Evolutionary conservation across 2,797 vertebrate species (phyloP).

Genomic region (Clarias pachynema): DNA sequence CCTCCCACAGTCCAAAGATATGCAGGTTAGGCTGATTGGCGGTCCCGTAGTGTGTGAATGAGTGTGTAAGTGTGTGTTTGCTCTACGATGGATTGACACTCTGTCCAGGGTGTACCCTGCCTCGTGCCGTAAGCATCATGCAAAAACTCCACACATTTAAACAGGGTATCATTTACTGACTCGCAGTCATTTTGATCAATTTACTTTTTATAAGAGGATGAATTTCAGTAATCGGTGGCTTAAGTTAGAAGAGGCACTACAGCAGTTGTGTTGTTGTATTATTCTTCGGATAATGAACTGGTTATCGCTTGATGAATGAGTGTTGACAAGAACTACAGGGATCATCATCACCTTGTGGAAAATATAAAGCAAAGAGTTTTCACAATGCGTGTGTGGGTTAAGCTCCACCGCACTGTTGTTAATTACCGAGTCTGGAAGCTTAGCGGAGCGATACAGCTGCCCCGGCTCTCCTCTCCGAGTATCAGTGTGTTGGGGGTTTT

Average conservation of each 20-base stretch:
- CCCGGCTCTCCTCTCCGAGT: conserved; percentile 7
- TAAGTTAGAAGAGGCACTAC: neutral
- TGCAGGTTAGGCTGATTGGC: too few species aligned
- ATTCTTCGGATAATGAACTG: neutral
- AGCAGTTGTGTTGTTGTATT: neutral
- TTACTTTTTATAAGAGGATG: neutral
- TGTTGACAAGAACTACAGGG: conserved; percentile 17
- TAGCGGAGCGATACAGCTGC: conserved; percentile 23
- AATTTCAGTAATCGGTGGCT: conserved; percentile 11
- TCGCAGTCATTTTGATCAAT: neutral
- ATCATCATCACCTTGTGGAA: conserved; percentile 24
- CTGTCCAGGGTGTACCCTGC: too few species aligned
- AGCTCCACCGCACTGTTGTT: conserved; percentile 41
- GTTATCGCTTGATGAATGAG: conserved; percentile 4
- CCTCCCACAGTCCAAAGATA: too few species aligned
- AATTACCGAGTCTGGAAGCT: conserved; percentile 36
- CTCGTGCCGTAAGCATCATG: neutral
- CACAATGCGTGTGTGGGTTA: conserved; percentile 35
- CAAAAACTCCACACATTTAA: neutral
- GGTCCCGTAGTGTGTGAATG: too few species aligned
- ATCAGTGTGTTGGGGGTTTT: conserved; percentile 13
- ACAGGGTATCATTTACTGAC: neutral
- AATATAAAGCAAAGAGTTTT: conserved; percentile 2
- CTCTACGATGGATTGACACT: too few species aligned
- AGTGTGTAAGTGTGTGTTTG: too few species aligned